Base-by-base conservation (phyloP, 53 echinoderm and acorn worm genomes). In the Crossaster papposus region DNA sequence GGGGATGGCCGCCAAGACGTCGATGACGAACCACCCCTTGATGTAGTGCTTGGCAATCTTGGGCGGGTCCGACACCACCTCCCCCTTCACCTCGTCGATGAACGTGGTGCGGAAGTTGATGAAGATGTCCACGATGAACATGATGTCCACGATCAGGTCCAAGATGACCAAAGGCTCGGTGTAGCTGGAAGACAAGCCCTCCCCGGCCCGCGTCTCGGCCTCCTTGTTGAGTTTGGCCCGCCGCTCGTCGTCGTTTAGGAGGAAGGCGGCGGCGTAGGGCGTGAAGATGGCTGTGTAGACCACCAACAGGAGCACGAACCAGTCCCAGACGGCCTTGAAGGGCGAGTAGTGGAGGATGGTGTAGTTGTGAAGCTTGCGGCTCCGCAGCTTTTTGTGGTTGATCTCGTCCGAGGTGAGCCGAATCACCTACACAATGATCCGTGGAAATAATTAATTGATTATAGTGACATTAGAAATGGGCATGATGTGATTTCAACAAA, bases 341-440 rank as follows among this genome's bases (percentile, higher is more conserved):
- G 98, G 98, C 53, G 98, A 98, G 79, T 98, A 98, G 71, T 98
- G 98, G 0, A 98, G 94, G 94, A 98, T 98, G 32, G 98, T 98
- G 80, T 94, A 96, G 81, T 91, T 91, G 76, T 96, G 98, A 28
- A 98, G 92, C 62, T 96, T 93, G 44, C 96, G 93, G 36, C 89
- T 93, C 30, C 97, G 94, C 15, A 97, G 92, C 71, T 97, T 97
- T 88, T 97, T 97, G 91, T 97, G 97, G 92, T 97, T 97, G 85
- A 97, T 97, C 86, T 97, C 97, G 79, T 97, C 97, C 79, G 97
- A 97, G 79, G 97, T 97, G 81, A 97, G 94, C 51, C 95, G 95
- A 81, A 94, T 90, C 92, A 95, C 95, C 94, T 97, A 77, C 12
- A 53, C 70, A 88, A 3, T 15, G 58, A 58, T 18, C 12, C 12